Conservation (phyloP, 1,140 invertebrate species). For the Melitaea cinxia region DNA sequence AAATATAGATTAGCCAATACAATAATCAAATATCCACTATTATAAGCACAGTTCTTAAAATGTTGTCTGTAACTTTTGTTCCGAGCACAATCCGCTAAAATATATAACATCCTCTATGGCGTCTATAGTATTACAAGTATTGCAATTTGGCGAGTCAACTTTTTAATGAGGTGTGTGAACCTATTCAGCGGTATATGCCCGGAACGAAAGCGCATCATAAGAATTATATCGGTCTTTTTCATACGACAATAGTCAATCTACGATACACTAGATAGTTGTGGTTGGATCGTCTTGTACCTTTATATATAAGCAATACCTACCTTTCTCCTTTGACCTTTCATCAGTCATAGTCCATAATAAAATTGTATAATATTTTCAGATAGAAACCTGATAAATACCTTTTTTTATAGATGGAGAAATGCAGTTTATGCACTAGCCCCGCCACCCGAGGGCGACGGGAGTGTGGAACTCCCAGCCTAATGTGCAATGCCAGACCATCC, state of each 20-base stretch:
- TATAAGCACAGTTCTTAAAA: too few relatives aligned
- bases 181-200: background rate
- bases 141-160: background rate
- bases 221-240: background rate
- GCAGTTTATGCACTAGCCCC: too few relatives aligned
- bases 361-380: too few relatives aligned
- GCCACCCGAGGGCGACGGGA: too few relatives aligned
- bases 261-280: background rate
- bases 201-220: background rate
- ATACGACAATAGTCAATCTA: background rate
- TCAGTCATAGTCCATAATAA: too few relatives aligned
- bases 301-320: too few relatives aligned
- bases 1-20: too few relatives aligned
- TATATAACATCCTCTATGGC: background rate
- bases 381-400: too few relatives aligned
- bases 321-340: conserved; percentile 22
- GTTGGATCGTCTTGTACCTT: conserved; percentile 6
- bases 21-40: too few relatives aligned
- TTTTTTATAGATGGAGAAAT: too few relatives aligned
- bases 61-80: background rate
- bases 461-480: too few relatives aligned
- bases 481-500: too few relatives aligned
- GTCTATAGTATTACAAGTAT: background rate
- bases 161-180: background rate
- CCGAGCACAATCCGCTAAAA: background rate